Evolutionary conservation across 2,797 vertebrate species (phyloP).

Genomic region (Gephyroberyx darwinii): DNA sequence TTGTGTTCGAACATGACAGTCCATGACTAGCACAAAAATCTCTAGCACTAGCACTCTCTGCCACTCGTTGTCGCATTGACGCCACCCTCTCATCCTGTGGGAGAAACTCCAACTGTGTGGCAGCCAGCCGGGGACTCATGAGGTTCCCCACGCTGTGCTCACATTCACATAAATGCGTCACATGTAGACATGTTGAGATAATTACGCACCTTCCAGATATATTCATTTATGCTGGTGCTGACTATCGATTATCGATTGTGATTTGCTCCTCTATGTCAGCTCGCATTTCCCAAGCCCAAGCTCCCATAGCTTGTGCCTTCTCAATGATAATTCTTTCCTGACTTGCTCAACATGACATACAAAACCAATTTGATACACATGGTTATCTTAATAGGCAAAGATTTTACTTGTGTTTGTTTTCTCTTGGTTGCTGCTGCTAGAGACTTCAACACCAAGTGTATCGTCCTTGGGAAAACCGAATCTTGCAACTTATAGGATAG

Average conservation of each 20-base stretch:
- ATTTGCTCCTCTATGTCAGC: conserved; percentile 44
- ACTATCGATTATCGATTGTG: background rate
- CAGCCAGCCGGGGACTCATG: no score
- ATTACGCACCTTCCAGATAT: conserved; percentile 27
- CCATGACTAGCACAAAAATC: no score
- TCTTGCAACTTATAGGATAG: background rate
- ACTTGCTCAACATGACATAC: conserved; percentile 38
- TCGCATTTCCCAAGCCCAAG: conserved; percentile 32
- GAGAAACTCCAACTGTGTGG: no score
- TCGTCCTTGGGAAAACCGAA: background rate
- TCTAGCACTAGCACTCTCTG: no score
- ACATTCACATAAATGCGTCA: no score
- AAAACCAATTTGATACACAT: conserved; percentile 14
- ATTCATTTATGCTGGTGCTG: conserved; percentile 12
- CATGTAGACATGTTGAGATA: conserved; percentile 16
- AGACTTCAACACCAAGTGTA: background rate
- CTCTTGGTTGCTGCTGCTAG: background rate
- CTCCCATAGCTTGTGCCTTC: conserved; percentile 15
- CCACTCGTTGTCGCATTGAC: no score
- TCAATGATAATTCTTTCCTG: conserved; percentile 40
- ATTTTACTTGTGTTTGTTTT: conserved; percentile 31
- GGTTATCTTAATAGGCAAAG: conserved; percentile 17
- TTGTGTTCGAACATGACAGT: no score
- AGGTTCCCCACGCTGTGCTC: no score
- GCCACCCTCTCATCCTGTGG: no score